Evolutionary conservation across 2,113 vertebrate species (phyloP), one percentile per base, ranked within the genome.

Genomic region (Spea bombifrons): DNA sequence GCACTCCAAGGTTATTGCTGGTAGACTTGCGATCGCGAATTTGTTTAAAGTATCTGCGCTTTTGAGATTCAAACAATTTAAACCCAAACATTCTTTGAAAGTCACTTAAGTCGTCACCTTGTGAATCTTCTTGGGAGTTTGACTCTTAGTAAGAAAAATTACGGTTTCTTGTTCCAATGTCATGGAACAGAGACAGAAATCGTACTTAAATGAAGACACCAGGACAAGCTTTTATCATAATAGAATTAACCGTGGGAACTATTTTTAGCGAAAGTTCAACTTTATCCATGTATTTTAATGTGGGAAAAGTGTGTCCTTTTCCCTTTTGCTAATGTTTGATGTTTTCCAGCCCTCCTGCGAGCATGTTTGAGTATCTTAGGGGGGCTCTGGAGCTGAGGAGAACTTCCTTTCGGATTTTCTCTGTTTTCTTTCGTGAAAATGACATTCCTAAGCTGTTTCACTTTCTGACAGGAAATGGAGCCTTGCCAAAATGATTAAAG

Each of bases 381-480:
- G 93, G 90, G 93, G 90, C 86, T 92, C 92, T 93, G 93, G 94
- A 93, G 92, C 92, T 94, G 95, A 94, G 92, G 93, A 96, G 95
- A 94, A 96, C 96, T 97, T 98, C 96, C 96, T 96, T 92, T 97
- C 90, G 90, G 93, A 96, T 96, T 93, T 92, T 96, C 95, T 96
- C 95, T 98, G 95, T 97, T 97, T 99, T 97, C 95, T 97, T 98
- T 99, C 93, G 93, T 94, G 91, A 95, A 96, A 96, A 96, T 99
- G 96, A 96, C 96, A 98, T 98, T 99, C 96, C 96, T 92, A 95
- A 95, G 95, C 94, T 94, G 95, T 96, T 97, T 97, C 95, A 95
- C 95, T 97, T 95, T 97, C 93, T 94, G 94, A 93, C 96, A 96
- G 97, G 97, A 98, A 98, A 93, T 97, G 94, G 94, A 95, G 87